Conservation (phyloP, 2,113 vertebrate species). For the Pterocles burchelli region DNA sequence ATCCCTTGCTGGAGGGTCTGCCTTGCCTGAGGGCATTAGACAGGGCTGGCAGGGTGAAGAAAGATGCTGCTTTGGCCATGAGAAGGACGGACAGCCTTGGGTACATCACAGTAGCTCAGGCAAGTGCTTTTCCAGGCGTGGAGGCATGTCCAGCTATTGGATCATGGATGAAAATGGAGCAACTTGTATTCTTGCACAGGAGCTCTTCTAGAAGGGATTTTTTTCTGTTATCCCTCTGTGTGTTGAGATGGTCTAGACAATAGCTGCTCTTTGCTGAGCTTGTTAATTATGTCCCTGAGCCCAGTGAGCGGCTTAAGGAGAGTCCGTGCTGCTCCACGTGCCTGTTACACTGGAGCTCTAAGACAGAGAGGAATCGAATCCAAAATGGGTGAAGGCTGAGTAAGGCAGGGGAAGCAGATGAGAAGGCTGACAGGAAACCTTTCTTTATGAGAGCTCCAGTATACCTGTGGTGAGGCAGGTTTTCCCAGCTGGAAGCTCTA, state of each 20-base stretch:
- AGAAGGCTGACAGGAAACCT: background rate
- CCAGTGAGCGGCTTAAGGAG: background rate
- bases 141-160: background rate
- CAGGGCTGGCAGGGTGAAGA: background rate
- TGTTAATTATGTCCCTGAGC: background rate
- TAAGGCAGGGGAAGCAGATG: background rate
- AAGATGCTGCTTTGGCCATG: background rate
- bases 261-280: background rate
- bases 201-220: background rate
- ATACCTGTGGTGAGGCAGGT: background rate
- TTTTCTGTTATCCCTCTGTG: background rate
- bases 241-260: background rate
- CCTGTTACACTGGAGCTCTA: background rate
- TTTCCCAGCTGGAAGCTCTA: background rate
- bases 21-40: background rate
- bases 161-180: background rate
- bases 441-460: background rate
- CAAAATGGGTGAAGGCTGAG: background rate
- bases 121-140: background rate
- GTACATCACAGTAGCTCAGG: background rate
- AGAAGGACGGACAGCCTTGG: background rate
- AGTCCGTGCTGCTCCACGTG: accelerated
- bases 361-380: background rate
- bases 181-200: background rate
- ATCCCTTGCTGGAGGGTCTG: background rate